Evolutionary conservation across 1,140 invertebrate species (phyloP).

Genomic region (Tetranychus cinnabarinus): DNA sequence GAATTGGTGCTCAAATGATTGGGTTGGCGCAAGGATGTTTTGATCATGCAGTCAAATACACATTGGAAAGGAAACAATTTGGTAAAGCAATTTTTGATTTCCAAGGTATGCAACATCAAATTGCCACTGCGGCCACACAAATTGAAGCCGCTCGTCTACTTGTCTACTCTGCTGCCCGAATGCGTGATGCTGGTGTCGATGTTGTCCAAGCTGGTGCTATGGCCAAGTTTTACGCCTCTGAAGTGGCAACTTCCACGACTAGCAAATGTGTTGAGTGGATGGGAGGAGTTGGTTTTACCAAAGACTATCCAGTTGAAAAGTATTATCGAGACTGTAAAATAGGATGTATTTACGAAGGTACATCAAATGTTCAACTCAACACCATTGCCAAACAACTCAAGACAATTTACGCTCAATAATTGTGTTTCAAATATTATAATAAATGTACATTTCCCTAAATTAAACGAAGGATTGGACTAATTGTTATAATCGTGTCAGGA

Average conservation of each 20-base stretch:
- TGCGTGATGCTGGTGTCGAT: conserved; percentile 52
- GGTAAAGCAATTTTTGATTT: conserved; percentile 65
- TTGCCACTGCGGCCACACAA: conserved; percentile 59
- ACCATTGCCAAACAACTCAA: conserved; percentile 72
- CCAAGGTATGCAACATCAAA: conserved; percentile 82
- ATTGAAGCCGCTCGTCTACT: conserved; percentile 67
- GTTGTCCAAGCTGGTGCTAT: conserved; percentile 82
- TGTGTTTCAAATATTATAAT: no score
- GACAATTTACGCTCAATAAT: no score
- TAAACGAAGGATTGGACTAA: no score
- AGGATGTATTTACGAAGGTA: conserved; percentile 85
- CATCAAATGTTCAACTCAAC: conserved; percentile 87
- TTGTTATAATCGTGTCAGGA: no score
- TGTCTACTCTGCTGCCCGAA: conserved; percentile 75
- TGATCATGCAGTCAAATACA: conserved; percentile 75
- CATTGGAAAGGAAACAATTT: conserved; percentile 78
- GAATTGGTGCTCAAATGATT: conserved; percentile 86
- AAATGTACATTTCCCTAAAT: no score
- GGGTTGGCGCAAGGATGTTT: conserved; percentile 78
- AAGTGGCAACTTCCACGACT: conserved; percentile 45
- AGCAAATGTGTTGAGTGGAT: conserved; percentile 88
- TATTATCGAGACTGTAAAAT: conserved; percentile 75
- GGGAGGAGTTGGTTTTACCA: conserved; percentile 88
- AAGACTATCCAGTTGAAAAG: conserved; percentile 86
- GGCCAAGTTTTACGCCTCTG: conserved; percentile 70